These are phyloP conservation scores for Chloropsis cyanopogon DNA, from an alignment of 2,113 vertebrate species.

Conservation along the genomic window DNA sequence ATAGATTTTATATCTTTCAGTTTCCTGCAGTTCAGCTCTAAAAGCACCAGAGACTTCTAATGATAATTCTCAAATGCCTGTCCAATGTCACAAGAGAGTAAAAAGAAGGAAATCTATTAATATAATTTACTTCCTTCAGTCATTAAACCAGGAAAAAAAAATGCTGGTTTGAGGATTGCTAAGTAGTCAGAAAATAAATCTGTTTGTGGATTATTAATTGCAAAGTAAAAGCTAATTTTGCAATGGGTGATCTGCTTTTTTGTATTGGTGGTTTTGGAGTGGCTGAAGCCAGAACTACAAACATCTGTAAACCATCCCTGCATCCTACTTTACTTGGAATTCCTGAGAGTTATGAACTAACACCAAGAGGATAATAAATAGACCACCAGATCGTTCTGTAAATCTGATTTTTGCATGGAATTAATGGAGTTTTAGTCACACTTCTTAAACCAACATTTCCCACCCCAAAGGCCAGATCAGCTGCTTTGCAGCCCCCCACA, in stretches of 20 bases:
- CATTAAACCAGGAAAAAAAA: neutral
- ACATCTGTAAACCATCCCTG: neutral
- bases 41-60: neutral
- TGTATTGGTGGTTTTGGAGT: neutral
- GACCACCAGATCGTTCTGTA: accelerated
- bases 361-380: neutral
- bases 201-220: neutral
- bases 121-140: neutral
- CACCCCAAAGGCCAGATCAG: neutral
- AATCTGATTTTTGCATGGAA: neutral
- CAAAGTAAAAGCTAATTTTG: neutral
- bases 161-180: neutral
- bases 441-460: neutral
- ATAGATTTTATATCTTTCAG: neutral
- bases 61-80: neutral
- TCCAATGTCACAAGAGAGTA: neutral
- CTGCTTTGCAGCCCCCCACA: neutral
- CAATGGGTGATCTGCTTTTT: neutral
- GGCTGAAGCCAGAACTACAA: neutral
- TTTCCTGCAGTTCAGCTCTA: neutral
- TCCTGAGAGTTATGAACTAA: neutral
- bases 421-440: neutral
- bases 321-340: neutral
- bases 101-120: neutral
- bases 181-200: neutral